Conservation (phyloP, 1,140 invertebrate genomes). For the Centruroides vittatus region DNA sequence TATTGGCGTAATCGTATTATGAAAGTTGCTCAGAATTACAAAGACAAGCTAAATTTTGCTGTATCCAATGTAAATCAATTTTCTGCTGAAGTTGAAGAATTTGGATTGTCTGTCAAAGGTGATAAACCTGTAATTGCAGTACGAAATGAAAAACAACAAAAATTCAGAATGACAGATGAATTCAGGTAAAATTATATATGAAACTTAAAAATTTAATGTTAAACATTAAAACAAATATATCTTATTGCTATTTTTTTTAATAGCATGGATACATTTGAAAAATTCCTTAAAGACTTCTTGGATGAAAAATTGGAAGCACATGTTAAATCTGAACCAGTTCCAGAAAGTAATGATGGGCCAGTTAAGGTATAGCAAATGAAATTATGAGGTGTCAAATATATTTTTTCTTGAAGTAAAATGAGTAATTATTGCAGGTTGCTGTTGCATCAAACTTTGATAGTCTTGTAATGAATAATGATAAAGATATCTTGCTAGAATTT, state of each 20-base stretch:
- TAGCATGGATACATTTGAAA: slow-evolving; percentile 68
- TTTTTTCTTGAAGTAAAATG: neutral
- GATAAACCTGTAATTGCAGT: slow-evolving; percentile 83
- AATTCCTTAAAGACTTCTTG: slow-evolving; percentile 76
- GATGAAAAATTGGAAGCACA: slow-evolving; percentile 75
- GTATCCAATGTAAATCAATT: slow-evolving; percentile 85
- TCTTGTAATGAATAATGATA: slow-evolving; percentile 73
- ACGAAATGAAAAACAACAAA: slow-evolving; percentile 64
- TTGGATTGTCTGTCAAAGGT: slow-evolving; percentile 67
- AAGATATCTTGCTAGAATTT: slow-evolving; percentile 82
- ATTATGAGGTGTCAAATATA: too few species aligned
- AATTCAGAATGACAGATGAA: slow-evolving; percentile 78
- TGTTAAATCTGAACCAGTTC: slow-evolving; percentile 88
- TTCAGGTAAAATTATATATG: slow-evolving; percentile 50
- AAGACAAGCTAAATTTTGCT: slow-evolving; percentile 65
- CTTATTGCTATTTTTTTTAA: slow-evolving; percentile 22
- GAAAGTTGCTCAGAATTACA: slow-evolving; percentile 82
- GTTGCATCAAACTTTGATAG: slow-evolving; percentile 97
- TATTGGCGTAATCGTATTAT: slow-evolving; percentile 97
- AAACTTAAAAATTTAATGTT: too few species aligned
- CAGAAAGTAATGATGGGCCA: slow-evolving; percentile 63
- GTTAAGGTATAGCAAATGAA: slow-evolving; percentile 45
- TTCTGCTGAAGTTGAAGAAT: slow-evolving; percentile 85
- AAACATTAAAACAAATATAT: too few species aligned
- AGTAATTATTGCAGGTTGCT: slow-evolving; percentile 42